Evolutionary conservation across 2,113 vertebrate species (phyloP), one percentile per base, ranked within the genome.

Genomic region (Carassius gibelio): DNA sequence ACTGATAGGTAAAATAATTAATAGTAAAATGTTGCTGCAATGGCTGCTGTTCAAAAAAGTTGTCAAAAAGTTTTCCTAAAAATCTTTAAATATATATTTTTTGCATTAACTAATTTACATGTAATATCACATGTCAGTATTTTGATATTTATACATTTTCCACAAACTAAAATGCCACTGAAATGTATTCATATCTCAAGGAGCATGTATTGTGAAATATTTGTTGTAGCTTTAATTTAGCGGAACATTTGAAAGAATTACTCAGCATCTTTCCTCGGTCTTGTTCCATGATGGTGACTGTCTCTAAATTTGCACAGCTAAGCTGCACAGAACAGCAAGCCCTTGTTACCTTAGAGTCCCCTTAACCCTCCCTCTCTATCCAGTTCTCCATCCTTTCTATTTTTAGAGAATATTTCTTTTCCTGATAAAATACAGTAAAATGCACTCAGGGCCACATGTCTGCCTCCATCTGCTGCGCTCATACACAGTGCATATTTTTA

Each of bases 351-450:
- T 85, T 61, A 76, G 75, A 74, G 48, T 66, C n/a, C 77, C 62
- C 74, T 86, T 81, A 77, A 52, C 76, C 57, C 19, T 23, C 57
- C 57, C 45, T 71, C 6, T 64, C 74, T 9, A 30, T 75, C 72
- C 59, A 55, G 68, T 74, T 55, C 52, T 30, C 61, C 64, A 64
- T 85, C 81, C 81, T 45, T 88, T 77, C 84, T 86, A 81, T 89
- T 89, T 90, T 87, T 86, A 77, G 84, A 77, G 62, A 62, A 62
- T 52, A 50, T 84, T 72, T 85, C 34, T 86, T 86, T 87, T 81
- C 52, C 75, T 84, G 81, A 45, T 87, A 75, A 87, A 89, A 88
- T 89, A 89, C 89, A 89, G 86, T 88, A 87, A 87, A 89, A 90
- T 87, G 90, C 90, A 90, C 87, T 88, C 90, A 87, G 81, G 79